Percentiles rank a stretch among this genome's conserved stretches.
Evolutionary conservation across 2,888 invertebrate species (phyloP).

Genomic region (Chironomus tentans): DNA sequence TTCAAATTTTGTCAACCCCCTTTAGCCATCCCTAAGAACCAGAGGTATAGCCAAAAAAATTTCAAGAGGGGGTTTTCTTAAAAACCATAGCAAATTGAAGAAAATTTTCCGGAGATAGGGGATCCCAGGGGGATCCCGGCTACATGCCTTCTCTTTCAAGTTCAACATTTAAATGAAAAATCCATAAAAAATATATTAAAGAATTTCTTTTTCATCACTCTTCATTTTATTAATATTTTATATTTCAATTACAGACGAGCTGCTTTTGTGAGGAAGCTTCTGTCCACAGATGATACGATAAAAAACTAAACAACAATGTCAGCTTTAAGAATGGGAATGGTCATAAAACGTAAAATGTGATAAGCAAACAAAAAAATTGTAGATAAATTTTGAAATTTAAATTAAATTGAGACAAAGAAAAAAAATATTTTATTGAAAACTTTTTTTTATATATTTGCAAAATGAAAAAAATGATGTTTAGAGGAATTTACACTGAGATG

Average conservation of each 20-base stretch:
- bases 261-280: constrained; percentile 17
- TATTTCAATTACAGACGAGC: neutral
- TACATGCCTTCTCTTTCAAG: no score
- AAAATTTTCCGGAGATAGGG: no score
- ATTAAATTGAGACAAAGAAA: neutral
- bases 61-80: no score
- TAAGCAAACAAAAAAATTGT: neutral
- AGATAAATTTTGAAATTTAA: neutral
- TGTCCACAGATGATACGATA: constrained; percentile 16
- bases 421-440: neutral
- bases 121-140: no score
- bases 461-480: neutral
- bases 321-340: neutral
- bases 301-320: neutral
- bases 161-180: neutral
- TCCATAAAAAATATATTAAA: no score
- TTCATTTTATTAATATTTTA: no score
- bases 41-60: no score
- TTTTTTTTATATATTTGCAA: neutral
- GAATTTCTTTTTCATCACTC: no score
- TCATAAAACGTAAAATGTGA: constrained; percentile 3
- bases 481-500: neutral
- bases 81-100: no score
- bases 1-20: no score
- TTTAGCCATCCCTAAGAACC: no score